Evolutionary conservation across 2,113 vertebrate genomes (phyloP), one percentile per base, ranked within the genome.

Genomic region (Leptocoma aspasia): DNA sequence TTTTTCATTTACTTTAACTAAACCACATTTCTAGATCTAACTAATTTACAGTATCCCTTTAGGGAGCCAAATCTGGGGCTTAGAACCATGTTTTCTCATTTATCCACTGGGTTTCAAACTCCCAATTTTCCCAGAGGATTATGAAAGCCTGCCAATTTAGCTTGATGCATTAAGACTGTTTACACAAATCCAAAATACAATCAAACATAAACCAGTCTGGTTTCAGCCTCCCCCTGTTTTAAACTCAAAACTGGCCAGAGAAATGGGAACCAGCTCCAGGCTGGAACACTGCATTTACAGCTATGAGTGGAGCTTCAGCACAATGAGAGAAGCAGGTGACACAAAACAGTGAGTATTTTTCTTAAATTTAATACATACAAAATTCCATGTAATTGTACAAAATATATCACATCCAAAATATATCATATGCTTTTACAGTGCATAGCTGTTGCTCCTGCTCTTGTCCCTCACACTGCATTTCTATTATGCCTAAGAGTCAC

Each of bases 91-190:
- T 93, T 88, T 84, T 95, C 80, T 37, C 82, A 93, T 91, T 91
- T 88, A 95, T 92, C 86, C 47, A 9, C 65, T 69, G 42, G 73
- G 73, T 86, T 94, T 92, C 70, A 87, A 83, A 69, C 73, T 95
- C 90, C n/a, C 78, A 50, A 27, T 95, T 92, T 91, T 93, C 93
- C 94, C 88, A 94, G 66, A 75, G 91, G 89, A 91, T 85, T 88
- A 64, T 0, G 10, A 92, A 89, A 75, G 86, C 71, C 75, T 92
- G 92, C 94, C 95, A 95, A 86, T 87, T 91, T 57, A 82, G 59
- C 78, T 81, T 54, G 80, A 96, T 91, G 91, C 70, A 75, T 90
- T 94, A 82, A 61, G 91, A 94, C 70, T 86, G 72, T 92, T 94
- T 90, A 95, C 78, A 93, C 56, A 94, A 96, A 88, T 87, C 70